Conservation (phyloP, 2,797 vertebrate species). For the Takifugu ocellatus region DNA sequence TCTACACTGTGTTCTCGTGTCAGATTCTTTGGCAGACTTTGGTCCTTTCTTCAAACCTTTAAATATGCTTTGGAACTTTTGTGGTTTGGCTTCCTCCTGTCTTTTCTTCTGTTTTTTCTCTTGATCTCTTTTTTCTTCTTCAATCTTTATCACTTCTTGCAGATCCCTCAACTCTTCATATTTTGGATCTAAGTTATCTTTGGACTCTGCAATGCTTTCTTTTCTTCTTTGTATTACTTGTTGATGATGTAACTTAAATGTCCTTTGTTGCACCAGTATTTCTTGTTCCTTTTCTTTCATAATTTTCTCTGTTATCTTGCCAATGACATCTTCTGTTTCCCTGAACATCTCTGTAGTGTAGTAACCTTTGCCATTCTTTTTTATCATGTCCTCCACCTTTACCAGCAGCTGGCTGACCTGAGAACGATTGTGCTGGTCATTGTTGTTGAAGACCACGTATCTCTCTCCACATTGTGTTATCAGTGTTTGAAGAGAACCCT, state of each 20-base stretch:
- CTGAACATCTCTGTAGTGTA: slow-evolving; percentile 32
- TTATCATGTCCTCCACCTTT: slow-evolving; percentile 18
- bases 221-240: not conserved
- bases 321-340: slow-evolving; percentile 28
- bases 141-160: slow-evolving; percentile 60
- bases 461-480: not conserved
- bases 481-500: not conserved
- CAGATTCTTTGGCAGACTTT: not conserved
- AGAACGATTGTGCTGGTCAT: not conserved
- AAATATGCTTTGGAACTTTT: fast-evolving
- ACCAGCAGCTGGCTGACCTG: slow-evolving; percentile 39
- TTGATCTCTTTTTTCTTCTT: slow-evolving; percentile 1
- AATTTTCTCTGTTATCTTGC: slow-evolving; percentile 16
- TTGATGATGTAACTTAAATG: slow-evolving; percentile 3
- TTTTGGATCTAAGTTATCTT: not conserved
- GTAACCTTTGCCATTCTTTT: not conserved
- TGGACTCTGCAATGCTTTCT: not conserved
- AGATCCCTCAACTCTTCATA: slow-evolving; percentile 6
- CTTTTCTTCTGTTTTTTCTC: not conserved
- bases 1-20: not conserved
- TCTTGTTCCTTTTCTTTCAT: slow-evolving; percentile 8
- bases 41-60: not conserved
- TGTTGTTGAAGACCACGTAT: slow-evolving; percentile 48
- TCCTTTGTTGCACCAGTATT: not conserved
- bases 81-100: not conserved